Base-by-base conservation (phyloP, 2,888 invertebrate species). In the Hypomecis atomaria region DNA sequence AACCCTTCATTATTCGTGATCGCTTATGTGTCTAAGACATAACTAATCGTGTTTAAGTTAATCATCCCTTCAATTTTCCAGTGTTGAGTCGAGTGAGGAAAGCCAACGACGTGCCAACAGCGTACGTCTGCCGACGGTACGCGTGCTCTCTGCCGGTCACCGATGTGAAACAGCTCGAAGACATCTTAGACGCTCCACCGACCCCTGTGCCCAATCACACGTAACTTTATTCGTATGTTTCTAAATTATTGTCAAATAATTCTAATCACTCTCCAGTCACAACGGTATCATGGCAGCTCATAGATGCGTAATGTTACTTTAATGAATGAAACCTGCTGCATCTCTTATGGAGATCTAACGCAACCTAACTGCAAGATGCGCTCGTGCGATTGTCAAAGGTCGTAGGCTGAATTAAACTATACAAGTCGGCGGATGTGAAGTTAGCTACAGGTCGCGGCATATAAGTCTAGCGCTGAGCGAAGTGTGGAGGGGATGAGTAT, bases 51-150 rank as follows among this genome's bases (percentile, higher is more conserved):
- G 10, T 9, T 40, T 10, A 10, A 9, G 7, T 40, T 6, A 5
- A 44, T 43, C 4, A 7, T 11, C n/a, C 10, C 13, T 34, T 48
- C 61, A 58, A 60, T 1, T 34, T 72, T 73, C 0, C 83, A 86
- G 92, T 93, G 62, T 78, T 95, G 7, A 84, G 90, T 60, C 94
- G 94, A 55, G 92, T 94, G 76, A 88, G 93, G 54, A 88, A 93
- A 5, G 84, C 94, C 0, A 93, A 94, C 36, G 95, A 94, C 34
- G 94, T 93, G 59, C 94, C 96, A 0, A 94, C 96, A 0, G 97
- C 96, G 33, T 97, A 96, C 83, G 96, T 97, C n/a, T 97, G 97
- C 81, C 94, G 95, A 6, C 95, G 96, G 74, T 95, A 94, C 82
- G 93, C 95, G 1, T 97, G 97, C 84, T 95, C 95, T 5, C 87